These are phyloP conservation scores for Gouania willdenowi DNA, from an alignment of 2,797 vertebrate genomes.

Conservation along the genomic window DNA sequence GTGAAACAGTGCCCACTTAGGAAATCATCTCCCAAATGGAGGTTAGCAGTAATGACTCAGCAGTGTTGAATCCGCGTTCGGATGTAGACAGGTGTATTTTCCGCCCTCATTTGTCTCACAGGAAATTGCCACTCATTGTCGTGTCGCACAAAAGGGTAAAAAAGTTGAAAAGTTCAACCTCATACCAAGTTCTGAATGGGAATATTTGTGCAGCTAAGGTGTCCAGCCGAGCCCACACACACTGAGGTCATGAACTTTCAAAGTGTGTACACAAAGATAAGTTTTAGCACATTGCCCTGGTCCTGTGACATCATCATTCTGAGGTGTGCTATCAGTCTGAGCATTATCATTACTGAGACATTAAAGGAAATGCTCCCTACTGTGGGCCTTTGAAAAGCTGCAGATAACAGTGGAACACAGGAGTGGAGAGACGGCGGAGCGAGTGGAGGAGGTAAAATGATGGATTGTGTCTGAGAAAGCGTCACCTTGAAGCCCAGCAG, in stretches of 20 bases:
- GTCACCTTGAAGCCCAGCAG: slow-evolving; percentile 96
- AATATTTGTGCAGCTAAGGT: no score
- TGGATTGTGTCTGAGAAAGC: not conserved
- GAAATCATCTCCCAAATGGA: slow-evolving; percentile 45
- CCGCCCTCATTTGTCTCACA: slow-evolving; percentile 5
- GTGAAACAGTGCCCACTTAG: slow-evolving; percentile 51
- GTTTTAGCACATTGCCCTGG: slow-evolving; percentile 8
- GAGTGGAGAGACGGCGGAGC: not conserved
- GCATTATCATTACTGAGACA: slow-evolving; percentile 60
- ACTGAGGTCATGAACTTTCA: slow-evolving; percentile 55
- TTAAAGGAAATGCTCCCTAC: slow-evolving; percentile 38
- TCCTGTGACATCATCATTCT: slow-evolving; percentile 42
- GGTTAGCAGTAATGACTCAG: slow-evolving; percentile 41
- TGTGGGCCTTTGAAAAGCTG: slow-evolving; percentile 12
- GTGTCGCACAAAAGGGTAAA: slow-evolving; percentile 39
- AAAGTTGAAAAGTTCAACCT: slow-evolving; percentile 62
- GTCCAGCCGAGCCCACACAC: slow-evolving; percentile 35
- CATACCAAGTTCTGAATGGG: slow-evolving; percentile 23
- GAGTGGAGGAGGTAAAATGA: not conserved
- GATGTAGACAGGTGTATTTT: not conserved
- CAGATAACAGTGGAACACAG: slow-evolving; percentile 11
- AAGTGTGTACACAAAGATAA: slow-evolving; percentile 51
- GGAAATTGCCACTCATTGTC: slow-evolving; percentile 25
- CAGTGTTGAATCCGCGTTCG: slow-evolving; percentile 17
- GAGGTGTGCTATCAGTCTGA: slow-evolving; percentile 42